These are phyloP conservation scores for Parauchenoglanis ngamensis DNA, from an alignment of 2,797 vertebrate genomes.

Conservation along the genomic window DNA sequence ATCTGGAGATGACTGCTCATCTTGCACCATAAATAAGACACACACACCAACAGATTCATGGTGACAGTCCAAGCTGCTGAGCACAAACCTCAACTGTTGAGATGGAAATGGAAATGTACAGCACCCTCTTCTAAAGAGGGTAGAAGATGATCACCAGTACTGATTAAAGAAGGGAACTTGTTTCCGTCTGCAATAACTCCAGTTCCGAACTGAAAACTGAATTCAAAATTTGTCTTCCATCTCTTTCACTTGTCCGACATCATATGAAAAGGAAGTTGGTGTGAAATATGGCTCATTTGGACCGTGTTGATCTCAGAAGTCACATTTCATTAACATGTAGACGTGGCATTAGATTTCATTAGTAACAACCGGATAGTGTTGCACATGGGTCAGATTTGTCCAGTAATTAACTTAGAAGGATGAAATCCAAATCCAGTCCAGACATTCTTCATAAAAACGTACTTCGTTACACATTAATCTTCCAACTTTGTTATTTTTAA, in stretches of 20 bases:
- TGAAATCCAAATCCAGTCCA: slow-evolving; percentile 9
- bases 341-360: slow-evolving; percentile 27
- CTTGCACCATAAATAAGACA: slow-evolving; percentile 32
- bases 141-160: not conserved
- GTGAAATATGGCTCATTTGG: slow-evolving; percentile 1
- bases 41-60: slow-evolving; percentile 19
- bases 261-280: not conserved
- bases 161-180: not conserved
- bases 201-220: slow-evolving; percentile 5
- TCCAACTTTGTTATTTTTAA: slow-evolving; percentile 1
- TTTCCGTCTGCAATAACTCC: not conserved
- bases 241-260: not conserved
- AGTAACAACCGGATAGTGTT: slow-evolving; percentile 1
- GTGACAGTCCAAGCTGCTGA: slow-evolving; percentile 10
- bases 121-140: not conserved
- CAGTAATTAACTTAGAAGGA: slow-evolving; percentile 22
- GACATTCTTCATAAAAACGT: not conserved
- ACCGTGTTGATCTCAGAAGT: slow-evolving; percentile 19
- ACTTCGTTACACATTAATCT: slow-evolving; percentile 14
- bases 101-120: not conserved
- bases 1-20: slow-evolving; percentile 27
- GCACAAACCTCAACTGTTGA: not conserved
- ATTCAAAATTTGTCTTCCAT: not conserved
- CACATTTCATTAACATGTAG: slow-evolving; percentile 28
- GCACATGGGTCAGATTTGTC: not conserved